Evolutionary conservation across 2,888 invertebrate species (phyloP).

Genomic region (Pristionchus maxplancki): DNA sequence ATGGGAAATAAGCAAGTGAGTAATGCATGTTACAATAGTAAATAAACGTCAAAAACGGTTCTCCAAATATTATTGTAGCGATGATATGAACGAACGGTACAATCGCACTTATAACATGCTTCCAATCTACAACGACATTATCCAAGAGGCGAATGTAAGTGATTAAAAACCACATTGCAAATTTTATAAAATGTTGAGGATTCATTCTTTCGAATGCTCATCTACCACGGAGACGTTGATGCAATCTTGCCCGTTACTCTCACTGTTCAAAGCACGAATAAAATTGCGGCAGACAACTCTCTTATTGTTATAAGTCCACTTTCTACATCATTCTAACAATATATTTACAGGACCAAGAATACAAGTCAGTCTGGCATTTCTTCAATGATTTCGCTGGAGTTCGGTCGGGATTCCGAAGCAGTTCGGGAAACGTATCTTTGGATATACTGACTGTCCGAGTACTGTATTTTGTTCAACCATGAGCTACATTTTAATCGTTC

Average conservation of each 20-base stretch:
- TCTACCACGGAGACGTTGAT: not conserved
- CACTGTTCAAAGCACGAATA: not conserved
- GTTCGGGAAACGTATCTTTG: not conserved
- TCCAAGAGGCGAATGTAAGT: not conserved
- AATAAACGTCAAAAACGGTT: too few relatives aligned
- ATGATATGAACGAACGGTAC: not conserved
- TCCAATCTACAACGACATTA: not conserved
- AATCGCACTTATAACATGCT: not conserved
- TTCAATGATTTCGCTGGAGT: not conserved
- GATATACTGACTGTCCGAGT: constrained; percentile 11
- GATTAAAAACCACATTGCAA: not conserved
- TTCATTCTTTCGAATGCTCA: not conserved
- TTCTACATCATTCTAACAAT: not conserved
- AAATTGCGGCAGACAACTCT: not conserved
- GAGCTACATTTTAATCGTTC: not conserved
- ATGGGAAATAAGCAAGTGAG: not conserved
- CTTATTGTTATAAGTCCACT: not conserved
- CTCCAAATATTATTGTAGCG: too few relatives aligned
- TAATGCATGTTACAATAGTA: not conserved
- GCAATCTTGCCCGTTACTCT: not conserved
- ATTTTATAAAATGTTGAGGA: not conserved
- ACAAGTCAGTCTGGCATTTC: not conserved
- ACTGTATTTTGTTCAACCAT: not conserved
- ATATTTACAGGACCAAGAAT: not conserved
- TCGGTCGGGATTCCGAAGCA: not conserved